phyloP scores from a whole-genome alignment of 2,797 vertebrate genomes.

The Enteromius fasciolatus region DNA sequence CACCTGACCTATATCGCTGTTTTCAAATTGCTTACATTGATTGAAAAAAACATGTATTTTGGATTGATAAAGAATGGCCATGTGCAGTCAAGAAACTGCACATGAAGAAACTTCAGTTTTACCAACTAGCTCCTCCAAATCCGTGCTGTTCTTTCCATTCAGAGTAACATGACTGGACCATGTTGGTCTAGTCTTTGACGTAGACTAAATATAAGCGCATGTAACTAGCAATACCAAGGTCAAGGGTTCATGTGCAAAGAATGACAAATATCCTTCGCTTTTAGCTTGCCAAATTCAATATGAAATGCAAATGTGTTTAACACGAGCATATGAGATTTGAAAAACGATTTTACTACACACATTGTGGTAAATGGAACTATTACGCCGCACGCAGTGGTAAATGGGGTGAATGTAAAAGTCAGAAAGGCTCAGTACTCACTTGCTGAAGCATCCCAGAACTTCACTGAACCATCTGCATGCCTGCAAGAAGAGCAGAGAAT shows the following conservation, averaged over 20 bases:
- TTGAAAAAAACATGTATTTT: not conserved
- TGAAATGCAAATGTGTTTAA: not conserved
- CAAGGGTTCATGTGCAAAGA: not conserved
- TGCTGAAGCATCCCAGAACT: conserved; percentile 99
- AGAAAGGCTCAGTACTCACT: conserved; percentile 79
- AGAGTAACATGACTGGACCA: too few relatives aligned
- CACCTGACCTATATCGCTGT: too few relatives aligned
- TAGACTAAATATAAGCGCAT: not conserved
- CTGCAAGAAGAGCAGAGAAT: conserved; percentile 72
- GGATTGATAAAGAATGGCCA: not conserved
- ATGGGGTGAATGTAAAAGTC: not conserved
- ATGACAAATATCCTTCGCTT: not conserved
- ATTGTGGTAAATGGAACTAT: not conserved
- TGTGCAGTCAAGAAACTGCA: not conserved
- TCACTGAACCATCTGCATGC: conserved; percentile 97
- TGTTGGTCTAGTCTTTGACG: not conserved
- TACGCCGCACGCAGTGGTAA: not conserved
- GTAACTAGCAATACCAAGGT: not conserved
- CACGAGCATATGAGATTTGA: not conserved
- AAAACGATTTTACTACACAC: not conserved
- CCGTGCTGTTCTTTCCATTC: not conserved
- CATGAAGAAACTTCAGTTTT: not conserved
- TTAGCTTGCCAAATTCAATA: not conserved
- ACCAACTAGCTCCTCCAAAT: not conserved
- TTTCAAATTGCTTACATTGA: not conserved